Conservation (phyloP, 2,888 invertebrate species). For the Dasypogon diadema region DNA sequence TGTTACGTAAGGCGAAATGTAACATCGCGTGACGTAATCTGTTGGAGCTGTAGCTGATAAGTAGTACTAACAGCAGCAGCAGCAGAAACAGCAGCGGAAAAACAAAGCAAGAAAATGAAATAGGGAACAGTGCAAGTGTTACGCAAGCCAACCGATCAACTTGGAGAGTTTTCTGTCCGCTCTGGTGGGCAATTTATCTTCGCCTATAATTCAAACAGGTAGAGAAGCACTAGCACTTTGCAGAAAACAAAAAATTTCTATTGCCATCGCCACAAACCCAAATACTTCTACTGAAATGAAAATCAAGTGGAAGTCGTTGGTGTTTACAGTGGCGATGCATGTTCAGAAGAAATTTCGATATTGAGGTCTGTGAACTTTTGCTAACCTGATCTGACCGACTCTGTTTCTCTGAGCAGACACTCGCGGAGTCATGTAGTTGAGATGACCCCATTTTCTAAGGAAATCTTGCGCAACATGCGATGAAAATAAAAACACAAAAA, state of each 20-base stretch:
- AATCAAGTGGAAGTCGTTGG: too few species aligned
- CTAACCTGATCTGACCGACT: background rate
- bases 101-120: constrained; percentile 7
- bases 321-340: background rate
- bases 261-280: background rate
- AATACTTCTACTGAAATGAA: too few species aligned
- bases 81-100: background rate
- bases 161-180: constrained; percentile 2
- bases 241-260: background rate
- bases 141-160: constrained; percentile 21
- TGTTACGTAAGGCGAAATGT: constrained; percentile 46
- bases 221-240: background rate
- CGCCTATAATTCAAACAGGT: background rate
- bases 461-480: background rate
- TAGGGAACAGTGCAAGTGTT: constrained; percentile 28
- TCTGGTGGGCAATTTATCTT: background rate
- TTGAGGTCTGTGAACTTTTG: too few species aligned
- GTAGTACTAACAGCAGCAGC: background rate
- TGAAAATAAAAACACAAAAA: too few species aligned
- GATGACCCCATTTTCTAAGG: background rate
- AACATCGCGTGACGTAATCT: constrained; percentile 45
- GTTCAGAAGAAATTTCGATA: background rate
- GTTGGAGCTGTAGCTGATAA: constrained; percentile 5
- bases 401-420: background rate
- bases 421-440: background rate